Percentiles rank a stretch among this genome's conserved stretches.
Conservation (phyloP, 1,140 invertebrate genomes). For the Helicoverpa zea region DNA sequence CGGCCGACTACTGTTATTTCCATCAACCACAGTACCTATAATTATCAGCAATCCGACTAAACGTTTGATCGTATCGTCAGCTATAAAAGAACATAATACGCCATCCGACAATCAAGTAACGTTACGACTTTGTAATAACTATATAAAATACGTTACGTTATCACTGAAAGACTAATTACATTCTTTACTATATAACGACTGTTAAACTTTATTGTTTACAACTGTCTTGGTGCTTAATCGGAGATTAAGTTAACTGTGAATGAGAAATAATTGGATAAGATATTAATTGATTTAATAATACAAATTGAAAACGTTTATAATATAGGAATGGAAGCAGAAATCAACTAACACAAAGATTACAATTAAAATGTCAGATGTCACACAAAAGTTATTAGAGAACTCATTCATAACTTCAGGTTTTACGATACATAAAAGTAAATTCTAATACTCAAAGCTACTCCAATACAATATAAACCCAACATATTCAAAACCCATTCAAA, state of each 20-base stretch:
- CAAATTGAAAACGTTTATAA: no score
- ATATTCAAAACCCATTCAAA: background rate
- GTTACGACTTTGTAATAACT: conserved; percentile 55
- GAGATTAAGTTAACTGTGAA: conserved; percentile 12
- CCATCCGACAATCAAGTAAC: conserved; percentile 46
- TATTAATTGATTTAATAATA: no score
- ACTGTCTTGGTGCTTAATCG: background rate
- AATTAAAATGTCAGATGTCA: no score
- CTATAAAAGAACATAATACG: conserved; percentile 32
- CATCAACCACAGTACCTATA: no score
- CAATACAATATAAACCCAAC: background rate
- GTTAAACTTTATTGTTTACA: conserved; percentile 26
- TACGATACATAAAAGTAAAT: no score
- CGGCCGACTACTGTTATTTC: no score
- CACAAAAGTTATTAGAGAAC: no score
- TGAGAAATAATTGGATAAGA: background rate
- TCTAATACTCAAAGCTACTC: background rate
- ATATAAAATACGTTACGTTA: conserved; percentile 55
- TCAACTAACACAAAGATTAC: no score
- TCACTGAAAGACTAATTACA: conserved; percentile 57
- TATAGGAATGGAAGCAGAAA: no score
- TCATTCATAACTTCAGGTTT: no score
- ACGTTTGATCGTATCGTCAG: conserved; percentile 36
- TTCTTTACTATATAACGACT: conserved; percentile 43
- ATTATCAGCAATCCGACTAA: background rate